These are phyloP conservation scores for Pristionchus japonicus DNA, from an alignment of 2,888 invertebrate genomes.

Conservation along the genomic window DNA sequence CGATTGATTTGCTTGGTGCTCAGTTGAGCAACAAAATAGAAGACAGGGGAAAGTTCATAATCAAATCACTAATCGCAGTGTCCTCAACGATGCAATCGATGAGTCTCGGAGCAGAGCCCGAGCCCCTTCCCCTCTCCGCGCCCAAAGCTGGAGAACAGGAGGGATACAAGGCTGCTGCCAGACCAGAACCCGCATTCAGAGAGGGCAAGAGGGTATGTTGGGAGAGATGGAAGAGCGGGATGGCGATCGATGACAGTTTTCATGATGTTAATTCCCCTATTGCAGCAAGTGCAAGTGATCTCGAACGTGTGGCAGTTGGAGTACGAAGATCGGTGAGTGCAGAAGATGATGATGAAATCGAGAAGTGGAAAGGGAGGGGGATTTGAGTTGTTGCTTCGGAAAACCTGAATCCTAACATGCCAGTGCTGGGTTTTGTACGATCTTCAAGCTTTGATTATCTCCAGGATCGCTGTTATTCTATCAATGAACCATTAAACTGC, in stretches of 20 bases:
- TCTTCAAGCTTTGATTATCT: too few relatives aligned
- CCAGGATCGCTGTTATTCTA: neutral
- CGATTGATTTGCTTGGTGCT: neutral
- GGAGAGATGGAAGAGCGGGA: neutral
- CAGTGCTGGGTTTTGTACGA: too few relatives aligned
- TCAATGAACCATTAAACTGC: neutral
- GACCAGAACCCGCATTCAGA: neutral
- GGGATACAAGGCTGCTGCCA: slow-evolving; percentile 38
- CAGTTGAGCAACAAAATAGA: too few relatives aligned
- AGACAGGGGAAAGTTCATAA: too few relatives aligned
- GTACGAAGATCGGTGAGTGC: slow-evolving; percentile 27
- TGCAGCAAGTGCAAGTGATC: slow-evolving; percentile 10
- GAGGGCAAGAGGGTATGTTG: slow-evolving; percentile 21
- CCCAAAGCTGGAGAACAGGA: neutral
- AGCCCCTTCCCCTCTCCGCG: neutral
- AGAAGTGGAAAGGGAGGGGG: too few relatives aligned
- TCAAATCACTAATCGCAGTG: too few relatives aligned
- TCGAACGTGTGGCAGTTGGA: slow-evolving; percentile 34
- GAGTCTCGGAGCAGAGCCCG: slow-evolving; percentile 14
- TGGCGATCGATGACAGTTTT: neutral
- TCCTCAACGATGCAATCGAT: too few relatives aligned
- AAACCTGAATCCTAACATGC: too few relatives aligned
- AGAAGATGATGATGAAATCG: neutral
- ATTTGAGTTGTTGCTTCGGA: too few relatives aligned
- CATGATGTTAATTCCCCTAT: neutral